phyloP scores from a whole-genome alignment of 37 sponge, comb jelly and placozoan species.

The Mnemiopsis leidyi region DNA sequence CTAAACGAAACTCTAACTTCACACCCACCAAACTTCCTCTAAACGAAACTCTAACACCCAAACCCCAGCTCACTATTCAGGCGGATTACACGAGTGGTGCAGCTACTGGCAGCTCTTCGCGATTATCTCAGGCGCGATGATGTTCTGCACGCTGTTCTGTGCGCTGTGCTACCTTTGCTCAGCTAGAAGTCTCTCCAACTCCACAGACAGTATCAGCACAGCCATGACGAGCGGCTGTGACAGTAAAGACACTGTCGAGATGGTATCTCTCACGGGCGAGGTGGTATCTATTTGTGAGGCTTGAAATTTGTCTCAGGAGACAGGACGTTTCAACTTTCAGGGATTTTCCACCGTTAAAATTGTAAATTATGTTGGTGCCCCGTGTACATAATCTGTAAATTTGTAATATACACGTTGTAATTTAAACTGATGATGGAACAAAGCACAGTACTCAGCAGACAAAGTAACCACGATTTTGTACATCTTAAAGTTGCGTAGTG shows the following conservation, averaged over 20 bases:
- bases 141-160: not conserved
- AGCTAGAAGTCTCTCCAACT: not conserved
- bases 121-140: conserved; percentile 16
- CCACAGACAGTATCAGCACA: not conserved
- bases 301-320: not conserved
- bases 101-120: conserved; percentile 11
- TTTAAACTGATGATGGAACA: too few relatives aligned
- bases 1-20: too few relatives aligned
- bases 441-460: too few relatives aligned
- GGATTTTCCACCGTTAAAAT: too few relatives aligned
- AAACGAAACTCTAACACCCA: not conserved
- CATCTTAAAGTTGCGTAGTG: too few relatives aligned
- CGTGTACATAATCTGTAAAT: too few relatives aligned
- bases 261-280: not conserved
- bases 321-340: not conserved
- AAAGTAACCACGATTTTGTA: too few relatives aligned
- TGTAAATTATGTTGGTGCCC: too few relatives aligned
- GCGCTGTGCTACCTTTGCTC: not conserved
- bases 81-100: not conserved
- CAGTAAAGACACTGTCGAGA: not conserved
- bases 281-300: not conserved
- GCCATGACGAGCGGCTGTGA: not conserved
- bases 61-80: not conserved
- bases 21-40: too few relatives aligned
- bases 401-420: too few relatives aligned